Evolutionary conservation across 2,888 invertebrate species (phyloP).

Genomic region (Drosophila merina): DNA sequence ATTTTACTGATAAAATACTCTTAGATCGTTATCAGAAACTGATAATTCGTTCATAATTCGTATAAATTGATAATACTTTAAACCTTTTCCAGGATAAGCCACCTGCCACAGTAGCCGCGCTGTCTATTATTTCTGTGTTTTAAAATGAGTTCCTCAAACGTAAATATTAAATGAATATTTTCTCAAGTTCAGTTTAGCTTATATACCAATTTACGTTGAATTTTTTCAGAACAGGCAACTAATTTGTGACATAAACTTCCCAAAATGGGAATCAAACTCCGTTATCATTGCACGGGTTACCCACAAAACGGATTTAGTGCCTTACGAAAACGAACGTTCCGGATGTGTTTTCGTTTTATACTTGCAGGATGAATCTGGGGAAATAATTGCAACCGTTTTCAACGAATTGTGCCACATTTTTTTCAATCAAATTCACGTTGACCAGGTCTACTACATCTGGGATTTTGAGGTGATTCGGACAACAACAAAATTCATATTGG

Average conservation of each 20-base stretch:
- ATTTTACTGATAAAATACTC: no score
- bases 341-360: neutral
- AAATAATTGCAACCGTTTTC: slow-evolving; percentile 9
- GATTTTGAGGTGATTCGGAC: neutral
- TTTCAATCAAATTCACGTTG: neutral
- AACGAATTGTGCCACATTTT: neutral
- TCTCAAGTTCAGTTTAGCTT: no score
- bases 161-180: neutral
- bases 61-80: neutral
- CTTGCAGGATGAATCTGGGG: slow-evolving; percentile 8
- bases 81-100: neutral
- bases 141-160: neutral
- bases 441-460: neutral
- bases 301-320: neutral
- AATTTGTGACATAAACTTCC: neutral
- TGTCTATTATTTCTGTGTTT: neutral
- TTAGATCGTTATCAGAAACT: no score
- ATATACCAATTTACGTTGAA: neutral
- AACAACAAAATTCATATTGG: neutral
- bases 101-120: neutral
- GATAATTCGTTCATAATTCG: no score
- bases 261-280: neutral
- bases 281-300: slow-evolving; percentile 6
- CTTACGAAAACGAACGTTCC: neutral
- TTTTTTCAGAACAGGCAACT: neutral